Evolutionary conservation across 2,888 invertebrate genomes (phyloP).

Genomic region (Harpalus rufipes): DNA sequence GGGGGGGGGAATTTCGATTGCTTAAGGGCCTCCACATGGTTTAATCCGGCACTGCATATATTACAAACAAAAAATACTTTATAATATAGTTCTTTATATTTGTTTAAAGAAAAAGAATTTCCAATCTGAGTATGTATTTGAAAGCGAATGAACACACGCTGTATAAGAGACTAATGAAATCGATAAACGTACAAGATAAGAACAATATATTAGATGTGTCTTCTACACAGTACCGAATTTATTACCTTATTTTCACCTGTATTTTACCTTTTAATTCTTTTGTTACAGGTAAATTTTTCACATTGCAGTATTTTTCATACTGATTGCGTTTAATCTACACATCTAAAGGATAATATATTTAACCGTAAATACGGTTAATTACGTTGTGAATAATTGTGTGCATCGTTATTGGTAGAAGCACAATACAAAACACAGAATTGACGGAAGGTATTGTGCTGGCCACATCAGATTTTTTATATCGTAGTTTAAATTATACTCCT

Average conservation of each 20-base stretch:
- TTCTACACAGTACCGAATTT: constrained; percentile 4
- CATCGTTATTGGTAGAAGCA: neutral
- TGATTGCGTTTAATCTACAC: neutral
- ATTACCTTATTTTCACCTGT: constrained; percentile 18
- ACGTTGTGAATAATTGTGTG: neutral
- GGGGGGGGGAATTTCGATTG: too few relatives aligned
- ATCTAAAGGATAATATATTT: neutral
- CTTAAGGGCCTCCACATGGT: too few relatives aligned
- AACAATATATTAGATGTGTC: constrained; percentile 31
- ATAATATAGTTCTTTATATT: neutral
- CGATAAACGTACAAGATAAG: constrained; percentile 41
- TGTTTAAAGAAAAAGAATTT: neutral
- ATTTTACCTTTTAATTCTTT: constrained; percentile 8
- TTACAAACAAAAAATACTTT: too few relatives aligned
- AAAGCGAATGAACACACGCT: constrained; percentile 16
- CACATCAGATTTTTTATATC: too few relatives aligned
- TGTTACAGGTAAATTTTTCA: neutral
- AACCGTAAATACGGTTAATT: neutral
- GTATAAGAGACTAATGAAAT: constrained; percentile 32
- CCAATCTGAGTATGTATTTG: constrained; percentile 3
- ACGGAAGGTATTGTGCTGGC: too few relatives aligned
- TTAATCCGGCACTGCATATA: too few relatives aligned
- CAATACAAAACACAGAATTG: too few relatives aligned
- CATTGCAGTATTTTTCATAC: neutral
- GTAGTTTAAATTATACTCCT: too few relatives aligned